phyloP scores from a whole-genome alignment of 2,113 vertebrate species.

The Rhinoptilus africanus region DNA sequence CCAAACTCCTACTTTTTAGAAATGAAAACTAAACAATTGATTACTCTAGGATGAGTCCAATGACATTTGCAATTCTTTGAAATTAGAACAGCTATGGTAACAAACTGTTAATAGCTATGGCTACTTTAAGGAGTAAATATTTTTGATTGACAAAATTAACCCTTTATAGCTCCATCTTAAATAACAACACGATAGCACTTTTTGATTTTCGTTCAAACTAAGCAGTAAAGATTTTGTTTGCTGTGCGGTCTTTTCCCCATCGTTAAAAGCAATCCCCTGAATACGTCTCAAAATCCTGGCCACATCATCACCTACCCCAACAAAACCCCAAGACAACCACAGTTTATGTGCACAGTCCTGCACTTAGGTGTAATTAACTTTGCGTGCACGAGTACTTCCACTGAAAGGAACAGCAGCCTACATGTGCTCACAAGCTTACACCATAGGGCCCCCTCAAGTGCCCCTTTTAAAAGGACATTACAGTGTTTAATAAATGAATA shows the following conservation, averaged over 20 bases:
- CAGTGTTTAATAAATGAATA: not conserved
- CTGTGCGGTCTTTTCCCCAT: rapidly evolving
- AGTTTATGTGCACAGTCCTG: not conserved
- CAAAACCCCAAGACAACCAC: not conserved
- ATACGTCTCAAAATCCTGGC: not conserved
- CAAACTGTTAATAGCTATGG: not conserved
- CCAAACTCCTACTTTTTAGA: not conserved
- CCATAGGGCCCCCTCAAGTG: not conserved
- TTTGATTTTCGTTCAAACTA: not conserved
- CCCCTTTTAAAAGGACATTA: not conserved
- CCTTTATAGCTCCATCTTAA: not conserved
- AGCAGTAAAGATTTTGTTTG: not conserved
- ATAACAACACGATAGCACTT: not conserved
- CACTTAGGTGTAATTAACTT: not conserved
- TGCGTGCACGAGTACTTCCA: not conserved
- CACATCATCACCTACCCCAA: not conserved
- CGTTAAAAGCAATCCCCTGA: not conserved
- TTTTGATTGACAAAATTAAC: not conserved
- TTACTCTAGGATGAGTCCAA: not conserved
- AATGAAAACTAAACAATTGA: not conserved
- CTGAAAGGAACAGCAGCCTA: not conserved
- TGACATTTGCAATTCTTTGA: not conserved
- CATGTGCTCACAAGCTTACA: not conserved
- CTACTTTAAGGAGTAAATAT: not conserved
- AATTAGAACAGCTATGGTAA: not conserved